Base-by-base conservation (phyloP, 1,140 invertebrate species). In the Leucophenga varia region DNA sequence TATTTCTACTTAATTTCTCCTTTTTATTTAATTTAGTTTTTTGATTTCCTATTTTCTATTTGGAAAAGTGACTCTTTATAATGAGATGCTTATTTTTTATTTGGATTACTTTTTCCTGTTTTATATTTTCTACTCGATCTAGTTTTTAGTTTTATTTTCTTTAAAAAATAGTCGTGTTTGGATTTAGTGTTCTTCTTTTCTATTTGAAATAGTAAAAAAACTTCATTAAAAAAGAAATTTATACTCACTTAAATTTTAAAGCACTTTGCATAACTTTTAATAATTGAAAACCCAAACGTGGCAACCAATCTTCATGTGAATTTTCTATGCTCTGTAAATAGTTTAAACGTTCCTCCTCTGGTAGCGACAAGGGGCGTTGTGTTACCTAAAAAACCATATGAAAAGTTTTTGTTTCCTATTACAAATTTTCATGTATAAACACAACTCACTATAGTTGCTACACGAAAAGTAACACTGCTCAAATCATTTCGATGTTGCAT, bases 401-500 rank as follows among this genome's bases (percentile, higher is more conserved):
- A 1, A 4, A 22, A 45, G 2, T 43, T n/a, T 34, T 43, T 25
- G 8, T 25, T 10, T 5, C 32, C 32, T 31, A 3, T 12, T 19
- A 3, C 3, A 35, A 34, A 3, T 8, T n/a, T 5, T 22, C 12
- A n/a, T 28, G 8, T 18, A 12, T 31, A 31, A 42, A 9, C n/a
- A 31, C 3, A 9, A 2, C 28, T 16, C 21, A 74, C 71, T 57
- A 74, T 37, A 3, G 57, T 52, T 0, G 63, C 55, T 31, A 72
- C 30, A 10, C 67, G 56, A 19, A 74, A 54, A 7, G 59, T 72
- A 3, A 71, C 35, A 12, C 64, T 60, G 8, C 55, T 46, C 32
- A 74, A 43, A 44, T 52, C 47, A 12, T 30, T 42, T 5, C 70
- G 60, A 22, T 73, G 71, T 5, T 70, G 54, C 10, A 60, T 25